Conservation (phyloP, 2,113 vertebrate species). For the Ia io region DNA sequence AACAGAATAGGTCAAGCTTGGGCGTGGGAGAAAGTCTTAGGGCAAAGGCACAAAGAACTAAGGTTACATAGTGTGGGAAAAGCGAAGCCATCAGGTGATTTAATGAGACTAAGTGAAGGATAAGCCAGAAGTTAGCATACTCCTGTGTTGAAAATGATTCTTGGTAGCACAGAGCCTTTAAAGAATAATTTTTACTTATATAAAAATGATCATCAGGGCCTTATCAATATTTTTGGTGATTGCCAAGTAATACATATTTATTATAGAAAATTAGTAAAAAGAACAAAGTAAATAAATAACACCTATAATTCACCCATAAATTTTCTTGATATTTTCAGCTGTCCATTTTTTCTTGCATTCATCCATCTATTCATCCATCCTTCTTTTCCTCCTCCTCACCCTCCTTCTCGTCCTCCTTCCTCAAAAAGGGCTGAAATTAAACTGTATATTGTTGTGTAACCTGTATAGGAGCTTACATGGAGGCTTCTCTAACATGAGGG, state of each 20-base stretch:
- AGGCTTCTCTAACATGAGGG: background rate
- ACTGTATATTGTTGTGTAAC: background rate
- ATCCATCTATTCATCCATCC: background rate
- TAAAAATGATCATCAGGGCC: background rate
- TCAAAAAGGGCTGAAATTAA: background rate
- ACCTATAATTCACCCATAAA: background rate
- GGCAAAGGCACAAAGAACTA: background rate
- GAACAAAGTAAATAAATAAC: background rate
- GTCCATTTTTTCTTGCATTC: background rate
- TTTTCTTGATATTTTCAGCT: background rate
- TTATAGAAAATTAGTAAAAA: constrained; percentile 1
- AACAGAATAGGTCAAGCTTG: background rate
- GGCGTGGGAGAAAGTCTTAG: background rate
- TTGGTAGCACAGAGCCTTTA: background rate
- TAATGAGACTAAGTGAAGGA: background rate
- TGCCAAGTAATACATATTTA: background rate
- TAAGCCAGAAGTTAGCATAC: background rate
- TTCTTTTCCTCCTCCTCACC: background rate
- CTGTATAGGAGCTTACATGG: background rate
- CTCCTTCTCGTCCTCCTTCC: background rate
- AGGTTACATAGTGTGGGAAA: background rate
- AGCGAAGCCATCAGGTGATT: background rate
- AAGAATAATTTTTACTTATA: background rate
- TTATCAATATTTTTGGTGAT: constrained; percentile 2
- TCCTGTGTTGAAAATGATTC: constrained; percentile 16